Conservation (phyloP, 2,888 invertebrate genomes). For the Eristalis pertinax region DNA sequence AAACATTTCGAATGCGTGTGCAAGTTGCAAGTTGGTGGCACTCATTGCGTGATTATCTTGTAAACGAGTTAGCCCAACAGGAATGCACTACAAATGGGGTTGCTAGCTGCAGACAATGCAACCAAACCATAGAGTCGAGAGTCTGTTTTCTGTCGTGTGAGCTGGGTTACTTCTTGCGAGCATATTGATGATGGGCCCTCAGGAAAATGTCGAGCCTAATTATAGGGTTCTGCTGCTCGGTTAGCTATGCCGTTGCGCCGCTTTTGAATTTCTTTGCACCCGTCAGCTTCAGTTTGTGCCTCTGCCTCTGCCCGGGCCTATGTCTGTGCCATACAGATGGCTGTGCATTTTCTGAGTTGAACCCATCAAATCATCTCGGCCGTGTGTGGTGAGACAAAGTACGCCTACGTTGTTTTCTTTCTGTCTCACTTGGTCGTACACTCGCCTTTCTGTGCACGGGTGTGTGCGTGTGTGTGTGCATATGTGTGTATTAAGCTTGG, state of each 20-base stretch:
- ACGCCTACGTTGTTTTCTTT: slow-evolving; percentile 71
- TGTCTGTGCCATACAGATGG: slow-evolving; percentile 60
- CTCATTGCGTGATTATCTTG: slow-evolving; percentile 71
- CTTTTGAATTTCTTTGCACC: no score
- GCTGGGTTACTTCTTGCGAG: background rate
- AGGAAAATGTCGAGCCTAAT: slow-evolving; percentile 47
- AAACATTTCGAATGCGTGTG: slow-evolving; percentile 66
- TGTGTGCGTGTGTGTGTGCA: background rate
- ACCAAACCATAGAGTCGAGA: slow-evolving; percentile 38
- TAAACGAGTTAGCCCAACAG: slow-evolving; percentile 72
- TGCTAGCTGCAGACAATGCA: slow-evolving; percentile 50
- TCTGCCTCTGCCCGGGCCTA: background rate
- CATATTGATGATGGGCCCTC: background rate
- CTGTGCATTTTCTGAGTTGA: slow-evolving; percentile 37
- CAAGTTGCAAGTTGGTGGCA: slow-evolving; percentile 63
- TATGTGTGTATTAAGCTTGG: slow-evolving; percentile 18
- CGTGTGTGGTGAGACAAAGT: slow-evolving; percentile 60
- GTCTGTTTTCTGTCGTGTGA: background rate
- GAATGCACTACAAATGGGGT: slow-evolving; percentile 66
- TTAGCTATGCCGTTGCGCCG: no score
- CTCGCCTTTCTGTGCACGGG: background rate
- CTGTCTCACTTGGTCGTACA: slow-evolving; percentile 53
- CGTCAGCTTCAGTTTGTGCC: background rate
- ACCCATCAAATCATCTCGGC: slow-evolving; percentile 40
- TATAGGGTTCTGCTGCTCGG: slow-evolving; percentile 31